Base-by-base conservation (phyloP, 1,140 invertebrate species). In the Drosophila sucinea region DNA sequence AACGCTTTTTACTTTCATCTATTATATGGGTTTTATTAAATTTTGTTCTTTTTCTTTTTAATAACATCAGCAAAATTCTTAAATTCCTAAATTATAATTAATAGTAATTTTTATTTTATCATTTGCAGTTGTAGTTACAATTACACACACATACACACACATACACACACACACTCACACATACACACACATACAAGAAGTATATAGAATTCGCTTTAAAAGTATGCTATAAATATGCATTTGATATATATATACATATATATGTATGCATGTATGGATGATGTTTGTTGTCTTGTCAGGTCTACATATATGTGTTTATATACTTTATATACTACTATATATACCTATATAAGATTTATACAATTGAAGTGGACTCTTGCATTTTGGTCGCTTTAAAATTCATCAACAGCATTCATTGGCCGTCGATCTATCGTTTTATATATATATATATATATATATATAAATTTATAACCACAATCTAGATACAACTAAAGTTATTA, bases 61-160 rank as follows among this genome's bases (percentile, higher is more conserved):
- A 89, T 89, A 89, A 89, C 84, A 89, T 89, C 84, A 89, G 84
- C 84, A 81, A 89, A 87, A 80, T 60, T 80, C 84, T 89, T 89
- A 89, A 11, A 57, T 11, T n/a, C 77, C 80, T 89, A 89, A 58
- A 51, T 83, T 84, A 89, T 79, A 87, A 44, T 83, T 86, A 86
- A 86, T 86, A 86, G 83, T 86, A 67, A 58, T 35, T 58, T 58
- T 58, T 29, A n/a, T 51, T 86, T 83, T 78, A 67, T 62, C 78
- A 70, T 72, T 35, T 66, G 72, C 62, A 67, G 66, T 70, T 80
- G 62, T 60, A 67, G 62, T 75, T 71, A 79, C 73, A 78, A 61
- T 65, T 77, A 80, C 72, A 70, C 73, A 35, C 69, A 62, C 60
- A 79, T 73, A 84, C 67, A 81, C 61, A 72, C 17, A 73, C 81